These are phyloP conservation scores for Zootoca vivipara DNA, from an alignment of 2,113 vertebrate genomes.

Conservation along the genomic window DNA sequence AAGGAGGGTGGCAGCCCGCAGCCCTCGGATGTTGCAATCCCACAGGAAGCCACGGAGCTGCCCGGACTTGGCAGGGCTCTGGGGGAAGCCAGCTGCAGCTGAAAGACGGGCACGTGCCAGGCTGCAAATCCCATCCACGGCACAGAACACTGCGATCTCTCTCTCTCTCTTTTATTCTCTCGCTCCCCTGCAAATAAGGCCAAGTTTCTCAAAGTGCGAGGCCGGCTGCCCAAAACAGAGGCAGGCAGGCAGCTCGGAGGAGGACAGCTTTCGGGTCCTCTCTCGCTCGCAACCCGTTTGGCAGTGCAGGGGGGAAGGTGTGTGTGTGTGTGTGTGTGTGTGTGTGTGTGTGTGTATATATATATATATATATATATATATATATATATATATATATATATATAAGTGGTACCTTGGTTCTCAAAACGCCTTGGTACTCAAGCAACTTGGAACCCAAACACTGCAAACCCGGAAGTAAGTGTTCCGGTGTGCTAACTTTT, in stretches of 20 bases:
- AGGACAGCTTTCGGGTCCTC: background rate
- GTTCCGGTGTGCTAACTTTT: no score
- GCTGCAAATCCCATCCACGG: conserved; percentile 3
- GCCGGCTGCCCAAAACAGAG: background rate
- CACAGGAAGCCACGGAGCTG: conserved; percentile 12
- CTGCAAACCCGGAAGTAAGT: no score
- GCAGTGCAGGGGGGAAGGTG: background rate
- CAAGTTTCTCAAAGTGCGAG: conserved; percentile 11
- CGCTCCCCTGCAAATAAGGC: background rate
- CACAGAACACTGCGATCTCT: conserved; percentile 10
- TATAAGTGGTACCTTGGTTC: no score
- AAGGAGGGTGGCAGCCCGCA: background rate
- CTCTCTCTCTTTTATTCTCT: background rate
- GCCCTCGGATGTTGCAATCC: background rate
- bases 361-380: no score
- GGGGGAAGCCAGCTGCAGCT: conserved; percentile 23
- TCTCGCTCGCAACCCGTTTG: background rate
- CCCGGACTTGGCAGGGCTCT: conserved; percentile 20
- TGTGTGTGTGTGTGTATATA: no score
- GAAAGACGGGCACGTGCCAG: conserved; percentile 28
- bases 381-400: no score
- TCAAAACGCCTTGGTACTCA: no score
- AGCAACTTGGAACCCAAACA: no score
- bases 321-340: no score
- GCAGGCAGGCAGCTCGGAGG: background rate